Evolutionary conservation across 2,888 invertebrate species (phyloP).

Genomic region (Hetaerina titia): DNA sequence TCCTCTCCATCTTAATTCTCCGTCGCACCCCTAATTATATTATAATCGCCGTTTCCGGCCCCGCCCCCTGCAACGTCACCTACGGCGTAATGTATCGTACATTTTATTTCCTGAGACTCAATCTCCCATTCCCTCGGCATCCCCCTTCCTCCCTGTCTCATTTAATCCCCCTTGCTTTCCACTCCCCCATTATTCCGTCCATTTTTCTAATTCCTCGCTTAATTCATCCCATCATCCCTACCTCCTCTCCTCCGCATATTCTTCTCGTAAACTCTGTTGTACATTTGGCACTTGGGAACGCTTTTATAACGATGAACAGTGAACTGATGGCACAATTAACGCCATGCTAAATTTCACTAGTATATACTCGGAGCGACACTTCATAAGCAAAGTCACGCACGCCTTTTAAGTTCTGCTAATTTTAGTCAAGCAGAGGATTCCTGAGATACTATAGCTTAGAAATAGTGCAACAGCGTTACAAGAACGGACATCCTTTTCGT

Average conservation of each 20-base stretch:
- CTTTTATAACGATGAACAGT: no score
- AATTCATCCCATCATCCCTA: neutral
- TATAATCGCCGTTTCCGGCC: constrained; percentile 38
- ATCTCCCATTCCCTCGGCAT: neutral
- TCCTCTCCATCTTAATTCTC: neutral
- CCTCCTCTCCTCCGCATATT: neutral
- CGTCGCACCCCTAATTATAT: constrained; percentile 30
- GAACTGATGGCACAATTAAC: no score
- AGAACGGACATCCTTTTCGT: no score
- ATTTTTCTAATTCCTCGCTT: neutral
- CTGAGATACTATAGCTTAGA: no score
- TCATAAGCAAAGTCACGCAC: no score
- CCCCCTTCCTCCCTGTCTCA: neutral
- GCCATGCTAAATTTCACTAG: no score
- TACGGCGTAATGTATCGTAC: constrained; percentile 24
- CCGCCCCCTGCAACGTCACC: neutral
- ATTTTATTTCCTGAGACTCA: neutral
- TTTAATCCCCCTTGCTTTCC: neutral
- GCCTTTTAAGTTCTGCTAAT: no score
- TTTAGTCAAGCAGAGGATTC: no score
- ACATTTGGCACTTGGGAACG: no score
- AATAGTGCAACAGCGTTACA: no score
- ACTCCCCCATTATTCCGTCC: neutral
- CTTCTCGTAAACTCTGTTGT: no score
- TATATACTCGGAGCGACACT: no score